Percentiles rank a stretch among this genome's conserved stretches.
Conservation (phyloP, 2,113 vertebrate genomes). For the Sebastes fasciatus region DNA sequence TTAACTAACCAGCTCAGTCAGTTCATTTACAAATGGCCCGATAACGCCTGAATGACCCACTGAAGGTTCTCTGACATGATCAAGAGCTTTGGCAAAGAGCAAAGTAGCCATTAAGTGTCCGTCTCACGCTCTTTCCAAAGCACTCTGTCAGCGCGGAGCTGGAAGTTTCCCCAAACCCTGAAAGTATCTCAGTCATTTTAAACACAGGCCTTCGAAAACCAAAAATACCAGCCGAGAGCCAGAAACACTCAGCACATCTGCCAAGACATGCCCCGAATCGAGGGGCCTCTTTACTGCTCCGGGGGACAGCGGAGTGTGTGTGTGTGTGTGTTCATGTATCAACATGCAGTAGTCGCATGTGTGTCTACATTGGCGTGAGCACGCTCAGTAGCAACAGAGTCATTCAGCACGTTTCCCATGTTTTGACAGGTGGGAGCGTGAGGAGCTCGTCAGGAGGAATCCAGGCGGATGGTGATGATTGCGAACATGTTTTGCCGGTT, state of each 20-base stretch:
- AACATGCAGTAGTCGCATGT: constrained; percentile 16
- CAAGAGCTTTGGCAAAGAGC: constrained; percentile 7
- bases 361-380: background rate
- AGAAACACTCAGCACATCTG: constrained; percentile 73
- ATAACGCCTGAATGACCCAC: constrained; percentile 17
- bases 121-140: constrained; percentile 17
- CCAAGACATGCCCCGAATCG: constrained; percentile 72
- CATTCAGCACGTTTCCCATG: constrained; percentile 43
- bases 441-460: constrained; percentile 4
- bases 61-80: constrained; percentile 31
- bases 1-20: background rate
- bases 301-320: background rate
- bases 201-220: constrained; percentile 74
- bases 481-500: background rate
- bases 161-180: constrained; percentile 63
- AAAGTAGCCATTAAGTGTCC: constrained; percentile 4
- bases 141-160: constrained; percentile 34
- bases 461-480: background rate
- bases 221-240: constrained; percentile 72
- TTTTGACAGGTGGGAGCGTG: constrained; percentile 73
- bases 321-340: constrained; percentile 13
- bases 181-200: constrained; percentile 81
- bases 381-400: background rate
- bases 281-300: constrained; percentile 55
- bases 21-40: constrained; percentile 1